Conservation (phyloP, 2,797 vertebrate genomes). For the Champsocephalus esox region DNA sequence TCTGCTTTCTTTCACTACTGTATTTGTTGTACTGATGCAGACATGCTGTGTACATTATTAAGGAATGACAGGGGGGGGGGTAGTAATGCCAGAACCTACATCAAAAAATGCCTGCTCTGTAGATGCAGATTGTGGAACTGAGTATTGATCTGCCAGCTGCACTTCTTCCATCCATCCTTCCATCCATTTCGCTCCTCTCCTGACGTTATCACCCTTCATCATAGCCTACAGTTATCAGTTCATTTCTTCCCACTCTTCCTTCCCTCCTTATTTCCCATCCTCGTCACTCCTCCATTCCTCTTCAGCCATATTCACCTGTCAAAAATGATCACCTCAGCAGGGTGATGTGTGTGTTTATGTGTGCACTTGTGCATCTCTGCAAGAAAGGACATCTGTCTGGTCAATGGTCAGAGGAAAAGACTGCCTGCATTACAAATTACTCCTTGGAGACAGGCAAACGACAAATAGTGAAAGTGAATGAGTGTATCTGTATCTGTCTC, state of each 20-base stretch:
- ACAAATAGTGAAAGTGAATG: slow-evolving; percentile 66
- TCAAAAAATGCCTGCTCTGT: slow-evolving; percentile 49
- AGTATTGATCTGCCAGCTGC: slow-evolving; percentile 74
- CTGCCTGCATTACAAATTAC: slow-evolving; percentile 72
- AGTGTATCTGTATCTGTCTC: slow-evolving; percentile 45
- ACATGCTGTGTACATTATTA: slow-evolving; percentile 14
- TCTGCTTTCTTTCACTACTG: background rate
- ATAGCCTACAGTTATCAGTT: slow-evolving; percentile 74
- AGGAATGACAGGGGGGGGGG: background rate
- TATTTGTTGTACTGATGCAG: slow-evolving; percentile 6
- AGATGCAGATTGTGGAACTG: slow-evolving; percentile 73
- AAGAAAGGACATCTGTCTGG: slow-evolving; percentile 61
- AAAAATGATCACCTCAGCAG: slow-evolving; percentile 66
- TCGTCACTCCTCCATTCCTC: slow-evolving; percentile 54
- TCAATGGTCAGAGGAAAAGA: slow-evolving; percentile 59
- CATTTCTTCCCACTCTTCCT: slow-evolving; percentile 64
- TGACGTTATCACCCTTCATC: slow-evolving; percentile 78
- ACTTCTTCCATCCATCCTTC: slow-evolving; percentile 53
- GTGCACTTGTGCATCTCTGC: slow-evolving; percentile 43
- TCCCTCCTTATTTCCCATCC: slow-evolving; percentile 50
- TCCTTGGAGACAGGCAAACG: slow-evolving; percentile 66
- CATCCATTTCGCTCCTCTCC: slow-evolving; percentile 60
- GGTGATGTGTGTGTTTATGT: slow-evolving; percentile 19
- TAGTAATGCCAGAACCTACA: background rate
- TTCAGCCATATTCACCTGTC: slow-evolving; percentile 74